Conservation (phyloP, 2,797 vertebrate genomes). For the Sarcophilus harrisii region DNA sequence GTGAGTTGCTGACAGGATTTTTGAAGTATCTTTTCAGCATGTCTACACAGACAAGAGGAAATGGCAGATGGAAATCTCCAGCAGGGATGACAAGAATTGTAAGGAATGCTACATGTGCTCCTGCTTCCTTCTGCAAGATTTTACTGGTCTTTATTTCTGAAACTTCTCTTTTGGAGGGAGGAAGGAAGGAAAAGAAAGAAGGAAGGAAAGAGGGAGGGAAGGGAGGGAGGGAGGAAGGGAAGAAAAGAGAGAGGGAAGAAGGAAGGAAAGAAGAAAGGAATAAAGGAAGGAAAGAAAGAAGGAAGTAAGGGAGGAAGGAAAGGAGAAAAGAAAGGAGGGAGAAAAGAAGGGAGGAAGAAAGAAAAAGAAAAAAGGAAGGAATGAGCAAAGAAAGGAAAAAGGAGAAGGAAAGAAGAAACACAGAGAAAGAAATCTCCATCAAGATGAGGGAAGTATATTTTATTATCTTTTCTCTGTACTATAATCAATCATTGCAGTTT, state of each 20-base stretch:
- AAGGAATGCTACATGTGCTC: not conserved
- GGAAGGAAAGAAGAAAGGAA: not conserved
- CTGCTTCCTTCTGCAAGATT: not conserved
- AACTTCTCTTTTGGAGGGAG: not conserved
- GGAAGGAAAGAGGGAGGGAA: not conserved
- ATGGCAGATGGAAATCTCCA: slow-evolving; percentile 36
- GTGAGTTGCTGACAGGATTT: slow-evolving; percentile 32
- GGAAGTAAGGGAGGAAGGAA: not conserved
- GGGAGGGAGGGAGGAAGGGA: not conserved
- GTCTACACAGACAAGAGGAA: slow-evolving; percentile 32
- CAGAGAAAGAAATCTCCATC: no score
- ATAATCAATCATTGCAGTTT: not conserved
- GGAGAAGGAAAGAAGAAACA: no score
- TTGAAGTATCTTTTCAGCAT: slow-evolving; percentile 49
- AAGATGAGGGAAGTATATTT: not conserved
- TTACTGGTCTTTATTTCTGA: not conserved
- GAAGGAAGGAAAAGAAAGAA: not conserved
- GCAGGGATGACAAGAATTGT: not conserved
- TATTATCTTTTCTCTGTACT: not conserved
- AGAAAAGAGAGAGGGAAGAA: no score
- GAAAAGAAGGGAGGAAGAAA: accelerated
- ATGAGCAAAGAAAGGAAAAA: no score
- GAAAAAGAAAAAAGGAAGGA: no score
- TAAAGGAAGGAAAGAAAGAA: not conserved
- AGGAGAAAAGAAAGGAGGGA: not conserved